Percentiles rank a stretch among this genome's conserved stretches.
phyloP scores from a whole-genome alignment of 2,888 invertebrate genomes.

The Cryptophagus acutangulus region DNA sequence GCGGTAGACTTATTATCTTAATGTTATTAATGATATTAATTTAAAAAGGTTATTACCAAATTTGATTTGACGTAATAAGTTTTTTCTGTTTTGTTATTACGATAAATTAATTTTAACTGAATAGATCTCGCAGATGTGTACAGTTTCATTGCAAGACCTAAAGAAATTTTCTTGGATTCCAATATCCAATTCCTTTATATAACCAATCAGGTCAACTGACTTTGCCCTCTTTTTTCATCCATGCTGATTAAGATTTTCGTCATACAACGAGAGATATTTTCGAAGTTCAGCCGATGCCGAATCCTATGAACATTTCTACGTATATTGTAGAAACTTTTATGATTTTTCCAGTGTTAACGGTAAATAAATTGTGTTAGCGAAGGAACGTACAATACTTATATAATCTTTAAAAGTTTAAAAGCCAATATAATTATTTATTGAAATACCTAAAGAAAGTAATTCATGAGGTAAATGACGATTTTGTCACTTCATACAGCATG shows the following conservation, averaged over 20 bases:
- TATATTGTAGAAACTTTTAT: no score
- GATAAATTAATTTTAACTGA: constrained; percentile 1
- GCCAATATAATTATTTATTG: no score
- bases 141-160: not conserved
- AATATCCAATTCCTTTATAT: constrained; percentile 6
- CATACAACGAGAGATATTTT: constrained; percentile 8
- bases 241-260: constrained; percentile 6
- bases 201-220: constrained; percentile 9
- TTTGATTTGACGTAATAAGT: constrained; percentile 1
- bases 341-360: no score
- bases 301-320: no score
- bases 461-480: no score
- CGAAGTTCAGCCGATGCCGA: no score
- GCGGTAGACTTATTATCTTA: constrained; percentile 17
- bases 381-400: no score
- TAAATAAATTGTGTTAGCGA: no score
- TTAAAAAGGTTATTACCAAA: constrained; percentile 3
- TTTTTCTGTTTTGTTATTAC: constrained; percentile 3
- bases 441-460: no score
- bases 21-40: constrained; percentile 7
- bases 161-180: constrained; percentile 5
- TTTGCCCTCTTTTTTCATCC: constrained; percentile 4
- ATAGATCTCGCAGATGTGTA: constrained; percentile 1
- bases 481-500: no score
- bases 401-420: no score